Conservation (phyloP, 2,113 vertebrate genomes). For the Cepphus grylle region DNA sequence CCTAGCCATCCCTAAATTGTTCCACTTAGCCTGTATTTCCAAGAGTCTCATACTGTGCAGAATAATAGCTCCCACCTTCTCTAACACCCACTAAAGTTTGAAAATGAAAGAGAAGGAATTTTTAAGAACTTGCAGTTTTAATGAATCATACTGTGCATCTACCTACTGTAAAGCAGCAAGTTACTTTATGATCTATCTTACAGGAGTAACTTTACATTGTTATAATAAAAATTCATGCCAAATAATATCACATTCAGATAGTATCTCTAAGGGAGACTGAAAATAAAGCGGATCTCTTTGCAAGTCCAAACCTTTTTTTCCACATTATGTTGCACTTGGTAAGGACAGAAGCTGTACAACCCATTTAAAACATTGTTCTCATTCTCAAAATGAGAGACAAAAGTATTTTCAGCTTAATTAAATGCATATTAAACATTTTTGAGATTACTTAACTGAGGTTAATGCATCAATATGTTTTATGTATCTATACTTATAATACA, state of each 20-base stretch:
- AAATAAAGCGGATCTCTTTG: neutral
- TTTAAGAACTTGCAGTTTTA: neutral
- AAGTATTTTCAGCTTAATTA: constrained; percentile 50
- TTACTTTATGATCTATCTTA: neutral
- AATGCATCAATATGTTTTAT: neutral
- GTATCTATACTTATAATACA: neutral
- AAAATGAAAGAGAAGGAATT: neutral
- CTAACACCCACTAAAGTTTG: neutral
- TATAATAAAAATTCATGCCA: neutral
- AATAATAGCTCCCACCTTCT: constrained; percentile 27
- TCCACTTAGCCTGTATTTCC: neutral
- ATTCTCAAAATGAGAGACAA: neutral
- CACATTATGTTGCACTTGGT: neutral
- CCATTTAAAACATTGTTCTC: neutral
- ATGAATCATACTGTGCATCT: neutral
- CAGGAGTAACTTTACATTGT: neutral
- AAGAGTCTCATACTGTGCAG: neutral
- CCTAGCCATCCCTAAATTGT: neutral
- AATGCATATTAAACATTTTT: constrained; percentile 41
- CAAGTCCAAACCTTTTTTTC: neutral
- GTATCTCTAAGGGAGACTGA: neutral
- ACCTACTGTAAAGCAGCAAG: neutral
- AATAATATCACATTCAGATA: neutral
- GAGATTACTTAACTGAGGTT: constrained; percentile 27
- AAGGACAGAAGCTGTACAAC: neutral